phyloP scores from a whole-genome alignment of 2,888 invertebrate genomes.

The Tanytarsus gracilentus region DNA sequence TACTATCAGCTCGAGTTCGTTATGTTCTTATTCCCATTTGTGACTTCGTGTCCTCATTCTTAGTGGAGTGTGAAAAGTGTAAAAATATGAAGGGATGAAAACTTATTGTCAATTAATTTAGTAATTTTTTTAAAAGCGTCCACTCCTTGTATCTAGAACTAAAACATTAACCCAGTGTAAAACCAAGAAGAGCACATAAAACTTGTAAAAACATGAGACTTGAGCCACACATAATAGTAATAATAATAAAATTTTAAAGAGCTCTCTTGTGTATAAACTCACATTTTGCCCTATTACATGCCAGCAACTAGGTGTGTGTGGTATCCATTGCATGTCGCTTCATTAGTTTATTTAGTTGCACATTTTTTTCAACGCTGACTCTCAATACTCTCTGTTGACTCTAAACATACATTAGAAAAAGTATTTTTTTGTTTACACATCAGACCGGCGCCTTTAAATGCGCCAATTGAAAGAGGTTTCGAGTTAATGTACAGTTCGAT shows the following conservation, averaged over 20 bases:
- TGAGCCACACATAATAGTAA: too few species aligned
- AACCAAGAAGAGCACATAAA: too few species aligned
- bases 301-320: too few species aligned
- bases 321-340: not conserved
- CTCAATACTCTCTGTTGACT: slow-evolving; percentile 15
- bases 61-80: not conserved
- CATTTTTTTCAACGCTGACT: not conserved
- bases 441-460: slow-evolving; percentile 25
- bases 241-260: too few species aligned
- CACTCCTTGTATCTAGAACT: too few species aligned
- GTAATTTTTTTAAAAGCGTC: too few species aligned
- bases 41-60: slow-evolving; percentile 9
- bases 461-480: not conserved
- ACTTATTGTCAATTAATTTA: too few species aligned
- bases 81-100: too few species aligned
- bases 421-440: slow-evolving; percentile 29
- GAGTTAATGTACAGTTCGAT: not conserved
- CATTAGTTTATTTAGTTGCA: not conserved
- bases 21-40: slow-evolving; percentile 4
- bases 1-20: slow-evolving; percentile 11
- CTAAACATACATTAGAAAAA: slow-evolving; percentile 17
- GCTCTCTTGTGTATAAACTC: too few species aligned
- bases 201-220: too few species aligned
- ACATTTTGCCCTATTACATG: too few species aligned
- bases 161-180: too few species aligned